Base-by-base conservation (phyloP, 2,888 invertebrate species). In the Apantesis nais region DNA sequence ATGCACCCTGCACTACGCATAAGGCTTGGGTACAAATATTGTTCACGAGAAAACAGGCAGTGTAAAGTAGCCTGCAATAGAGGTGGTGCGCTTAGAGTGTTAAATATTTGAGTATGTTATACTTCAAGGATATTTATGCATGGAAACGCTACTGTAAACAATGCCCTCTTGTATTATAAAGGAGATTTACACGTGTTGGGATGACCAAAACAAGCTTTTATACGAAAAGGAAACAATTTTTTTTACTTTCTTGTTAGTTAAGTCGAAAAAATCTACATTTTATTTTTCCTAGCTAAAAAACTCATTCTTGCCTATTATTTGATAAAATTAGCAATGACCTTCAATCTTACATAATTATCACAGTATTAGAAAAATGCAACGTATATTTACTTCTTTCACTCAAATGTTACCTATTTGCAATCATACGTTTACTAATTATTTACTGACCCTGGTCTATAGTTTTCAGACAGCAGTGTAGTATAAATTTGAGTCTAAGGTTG, bases 11-110 rank as follows among this genome's bases (percentile, higher is more conserved):
- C 89, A 86, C 83, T 66, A 74, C 73, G 73, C 77, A 76, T 82
- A 82, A 82, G 85, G 89, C 88, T 90, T 86, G 86, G 88, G 90
- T 88, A 88, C 88, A 92, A 90, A 92, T 89, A 88, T 90, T 90
- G 87, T 89, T 90, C 88, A 77, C 88, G 83, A 84, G 87, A 89
- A 88, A 89, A 90, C 87, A 89, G 89, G 88, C 84, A 87, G 86
- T 88, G 88, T 85, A 88, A 89, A 91, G 87, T 86, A 88, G 83
- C 86, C 78, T 80, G 81, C 80, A 78, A 82, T 78, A 79, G 83
- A 85, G 84, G 83, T 80, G 83, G 82, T 75, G 80, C 83, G 82
- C 84, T 84, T 68, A 69, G 63, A 72, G 83, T 83, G 88, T 86
- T 87, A 87, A 89, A 90, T 91, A 89, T 89, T 87, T 87, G 82